Conservation (phyloP, 2,113 vertebrate species). For the Thinocorus orbignyianus region DNA sequence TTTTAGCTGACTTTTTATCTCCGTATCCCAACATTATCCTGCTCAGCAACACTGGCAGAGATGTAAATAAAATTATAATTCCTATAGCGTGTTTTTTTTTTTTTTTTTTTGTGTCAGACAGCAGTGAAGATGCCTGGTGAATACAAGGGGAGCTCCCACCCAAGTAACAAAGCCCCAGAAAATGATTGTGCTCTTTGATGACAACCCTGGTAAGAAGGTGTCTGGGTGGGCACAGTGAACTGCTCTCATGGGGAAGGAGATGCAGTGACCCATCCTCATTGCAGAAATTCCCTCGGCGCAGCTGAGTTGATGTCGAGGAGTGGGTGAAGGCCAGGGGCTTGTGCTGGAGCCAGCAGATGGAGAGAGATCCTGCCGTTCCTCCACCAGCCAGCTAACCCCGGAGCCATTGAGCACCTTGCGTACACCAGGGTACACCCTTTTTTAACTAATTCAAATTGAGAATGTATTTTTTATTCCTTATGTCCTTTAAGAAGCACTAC, state of each 20-base stretch:
- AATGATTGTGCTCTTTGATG: conserved; percentile 23
- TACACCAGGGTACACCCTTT: neutral
- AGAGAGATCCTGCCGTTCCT: neutral
- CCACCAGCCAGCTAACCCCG: neutral
- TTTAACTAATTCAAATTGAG: neutral
- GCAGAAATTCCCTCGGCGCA: neutral
- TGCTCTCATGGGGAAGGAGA: neutral
- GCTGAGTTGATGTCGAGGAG: neutral
- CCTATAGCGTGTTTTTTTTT: neutral
- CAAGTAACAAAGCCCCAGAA: neutral
- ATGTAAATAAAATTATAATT: neutral
- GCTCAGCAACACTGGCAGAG: neutral
- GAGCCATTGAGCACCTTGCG: neutral
- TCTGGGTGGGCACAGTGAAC: neutral
- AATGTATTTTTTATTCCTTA: neutral
- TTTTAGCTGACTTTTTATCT: neutral
- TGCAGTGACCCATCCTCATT: conserved; percentile 25
- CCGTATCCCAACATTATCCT: neutral
- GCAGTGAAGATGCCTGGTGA: neutral
- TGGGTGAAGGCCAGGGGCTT: neutral
- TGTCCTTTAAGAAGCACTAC: neutral
- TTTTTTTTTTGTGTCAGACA: too few relatives aligned
- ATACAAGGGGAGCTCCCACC: neutral
- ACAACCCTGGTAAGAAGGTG: neutral
- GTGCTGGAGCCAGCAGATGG: neutral